phyloP scores from a whole-genome alignment of 2,113 vertebrate species.

The Pluvialis apricaria region DNA sequence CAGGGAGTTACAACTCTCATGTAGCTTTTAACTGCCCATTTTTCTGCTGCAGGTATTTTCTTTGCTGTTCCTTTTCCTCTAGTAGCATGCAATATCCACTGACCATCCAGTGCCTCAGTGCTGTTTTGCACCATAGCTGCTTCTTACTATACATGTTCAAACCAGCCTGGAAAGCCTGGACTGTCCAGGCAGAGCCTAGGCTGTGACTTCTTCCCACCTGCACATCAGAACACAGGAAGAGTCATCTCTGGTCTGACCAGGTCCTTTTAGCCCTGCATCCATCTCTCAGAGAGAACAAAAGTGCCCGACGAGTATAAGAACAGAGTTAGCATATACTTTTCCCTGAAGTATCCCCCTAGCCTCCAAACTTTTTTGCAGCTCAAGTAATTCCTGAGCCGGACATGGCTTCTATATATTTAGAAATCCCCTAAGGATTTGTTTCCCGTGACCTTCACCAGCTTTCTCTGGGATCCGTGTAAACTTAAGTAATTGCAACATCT shows the following conservation, averaged over 20 bases:
- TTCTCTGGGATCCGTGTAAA: neutral
- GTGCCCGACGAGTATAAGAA: neutral
- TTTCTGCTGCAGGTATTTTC: neutral
- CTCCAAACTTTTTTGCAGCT: neutral
- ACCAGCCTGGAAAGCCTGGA: neutral
- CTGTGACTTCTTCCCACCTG: neutral
- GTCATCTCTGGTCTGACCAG: neutral
- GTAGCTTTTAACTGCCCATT: neutral
- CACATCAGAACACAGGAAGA: neutral
- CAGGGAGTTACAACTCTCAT: neutral
- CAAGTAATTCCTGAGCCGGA: neutral
- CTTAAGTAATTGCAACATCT: neutral
- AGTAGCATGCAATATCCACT: neutral
- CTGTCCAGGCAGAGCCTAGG: neutral
- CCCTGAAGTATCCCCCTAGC: neutral
- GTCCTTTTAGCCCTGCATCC: neutral
- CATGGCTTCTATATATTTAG: neutral
- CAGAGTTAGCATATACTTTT: neutral
- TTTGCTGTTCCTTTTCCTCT: constrained; percentile 12
- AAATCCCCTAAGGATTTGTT: neutral
- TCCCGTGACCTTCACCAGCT: neutral
- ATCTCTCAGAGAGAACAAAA: neutral
- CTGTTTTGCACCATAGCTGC: neutral
- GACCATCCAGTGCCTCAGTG: neutral
- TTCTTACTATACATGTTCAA: neutral